Conservation (phyloP, 2,113 vertebrate species). For the Cromileptes altivelis region DNA sequence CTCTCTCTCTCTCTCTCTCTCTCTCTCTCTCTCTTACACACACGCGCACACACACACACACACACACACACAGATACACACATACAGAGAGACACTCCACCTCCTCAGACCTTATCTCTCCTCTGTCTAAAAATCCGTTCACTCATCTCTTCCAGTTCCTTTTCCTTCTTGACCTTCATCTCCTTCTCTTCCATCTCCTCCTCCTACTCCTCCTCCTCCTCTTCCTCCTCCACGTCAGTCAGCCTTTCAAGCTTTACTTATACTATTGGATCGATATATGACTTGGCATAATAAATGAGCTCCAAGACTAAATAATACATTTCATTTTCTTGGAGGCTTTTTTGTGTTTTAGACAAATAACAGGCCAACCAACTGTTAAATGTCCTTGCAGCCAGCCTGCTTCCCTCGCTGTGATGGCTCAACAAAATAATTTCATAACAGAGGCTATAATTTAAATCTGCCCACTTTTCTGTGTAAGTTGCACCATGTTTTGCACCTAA, state of each 20-base stretch:
- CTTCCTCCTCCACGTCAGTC: constrained; percentile 45
- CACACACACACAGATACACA: neutral
- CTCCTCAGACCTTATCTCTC: constrained; percentile 54
- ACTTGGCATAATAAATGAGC: constrained; percentile 65
- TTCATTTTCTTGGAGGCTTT: constrained; percentile 49
- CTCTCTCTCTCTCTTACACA: neutral
- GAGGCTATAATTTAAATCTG: neutral
- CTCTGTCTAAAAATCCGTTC: constrained; percentile 52
- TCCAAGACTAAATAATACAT: constrained; percentile 62
- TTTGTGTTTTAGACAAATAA: constrained; percentile 29
- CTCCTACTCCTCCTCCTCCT: constrained; percentile 45
- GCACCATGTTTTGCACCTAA: neutral
- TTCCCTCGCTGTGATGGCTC: constrained; percentile 27
- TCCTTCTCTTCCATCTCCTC: constrained; percentile 26
- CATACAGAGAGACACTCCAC: constrained; percentile 14
- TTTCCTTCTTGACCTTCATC: constrained; percentile 64
- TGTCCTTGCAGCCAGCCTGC: constrained; percentile 7
- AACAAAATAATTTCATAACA: constrained; percentile 26
- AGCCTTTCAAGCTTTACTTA: constrained; percentile 51
- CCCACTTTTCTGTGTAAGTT: neutral
- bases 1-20: too few relatives aligned
- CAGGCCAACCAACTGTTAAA: constrained; percentile 42
- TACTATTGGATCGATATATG: constrained; percentile 66
- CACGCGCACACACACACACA: neutral
- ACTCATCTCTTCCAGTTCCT: constrained; percentile 46